Evolutionary conservation across 2,113 vertebrate genomes (phyloP).

Genomic region (Eretmodus cyanostictus): DNA sequence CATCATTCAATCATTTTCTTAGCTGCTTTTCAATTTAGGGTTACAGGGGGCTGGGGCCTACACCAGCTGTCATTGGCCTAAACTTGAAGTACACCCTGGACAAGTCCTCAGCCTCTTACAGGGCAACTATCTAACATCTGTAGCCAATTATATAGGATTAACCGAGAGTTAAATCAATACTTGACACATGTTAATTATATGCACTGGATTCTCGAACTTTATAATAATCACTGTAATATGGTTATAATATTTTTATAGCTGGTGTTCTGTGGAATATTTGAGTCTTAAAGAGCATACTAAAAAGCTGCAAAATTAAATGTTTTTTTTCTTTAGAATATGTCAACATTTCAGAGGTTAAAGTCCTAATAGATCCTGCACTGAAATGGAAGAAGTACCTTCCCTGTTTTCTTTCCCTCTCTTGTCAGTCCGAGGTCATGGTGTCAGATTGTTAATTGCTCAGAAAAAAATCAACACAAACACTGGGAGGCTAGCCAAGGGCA

Average conservation of each 20-base stretch:
- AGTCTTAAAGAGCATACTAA: neutral
- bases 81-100: neutral
- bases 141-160: neutral
- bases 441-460: slow-evolving; percentile 41
- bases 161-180: neutral
- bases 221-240: neutral
- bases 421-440: slow-evolving; percentile 19
- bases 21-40: neutral
- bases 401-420: neutral
- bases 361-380: neutral
- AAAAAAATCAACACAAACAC: slow-evolving; percentile 33
- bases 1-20: neutral
- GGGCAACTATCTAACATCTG: neutral
- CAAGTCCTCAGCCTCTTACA: neutral
- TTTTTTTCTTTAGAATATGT: neutral
- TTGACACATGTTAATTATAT: neutral
- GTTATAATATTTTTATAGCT: neutral
- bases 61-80: neutral
- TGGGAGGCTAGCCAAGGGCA: slow-evolving; percentile 38
- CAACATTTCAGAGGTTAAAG: neutral
- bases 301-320: neutral
- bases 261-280: neutral
- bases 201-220: neutral
- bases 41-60: neutral
- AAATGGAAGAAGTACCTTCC: neutral